Conservation (phyloP, 2,888 invertebrate species). For the Invenusta paracnida region DNA sequence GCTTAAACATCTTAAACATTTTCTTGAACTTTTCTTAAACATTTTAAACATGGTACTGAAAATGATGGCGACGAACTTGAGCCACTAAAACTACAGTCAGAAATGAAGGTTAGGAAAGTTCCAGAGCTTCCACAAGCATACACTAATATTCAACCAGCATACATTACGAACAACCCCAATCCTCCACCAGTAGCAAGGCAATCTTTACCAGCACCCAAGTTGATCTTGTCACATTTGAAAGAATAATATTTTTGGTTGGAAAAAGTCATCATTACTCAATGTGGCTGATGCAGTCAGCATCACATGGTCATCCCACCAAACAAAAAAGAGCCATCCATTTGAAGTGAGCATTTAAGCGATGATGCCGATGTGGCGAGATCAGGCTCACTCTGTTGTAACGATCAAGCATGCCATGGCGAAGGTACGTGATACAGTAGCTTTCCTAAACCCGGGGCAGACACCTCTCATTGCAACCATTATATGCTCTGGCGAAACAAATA, state of each 20-base stretch:
- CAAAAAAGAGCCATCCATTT: not conserved
- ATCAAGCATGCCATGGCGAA: slow-evolving; percentile 45
- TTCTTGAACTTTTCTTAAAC: too few relatives aligned
- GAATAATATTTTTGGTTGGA: not conserved
- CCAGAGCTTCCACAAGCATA: not conserved
- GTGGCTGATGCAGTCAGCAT: not conserved
- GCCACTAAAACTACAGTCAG: not conserved
- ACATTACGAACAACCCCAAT: not conserved
- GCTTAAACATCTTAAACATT: not conserved
- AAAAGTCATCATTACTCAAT: not conserved
- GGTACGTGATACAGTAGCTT: slow-evolving; percentile 38
- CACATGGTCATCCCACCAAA: not conserved
- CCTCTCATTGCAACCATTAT: not conserved
- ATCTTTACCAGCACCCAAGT: not conserved
- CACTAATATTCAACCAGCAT: not conserved
- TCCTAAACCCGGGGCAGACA: slow-evolving; percentile 2
- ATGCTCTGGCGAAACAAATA: slow-evolving; percentile 10
- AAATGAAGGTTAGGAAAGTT: not conserved
- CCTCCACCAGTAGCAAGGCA: not conserved
- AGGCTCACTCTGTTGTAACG: slow-evolving; percentile 30
- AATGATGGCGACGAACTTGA: not conserved
- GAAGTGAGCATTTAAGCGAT: slow-evolving; percentile 32
- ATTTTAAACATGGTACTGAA: not conserved
- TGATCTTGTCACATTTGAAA: not conserved
- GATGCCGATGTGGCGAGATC: not conserved